These are phyloP conservation scores for Caenorhabditis panamensis DNA, from an alignment of 2,888 invertebrate genomes.

Conservation along the genomic window DNA sequence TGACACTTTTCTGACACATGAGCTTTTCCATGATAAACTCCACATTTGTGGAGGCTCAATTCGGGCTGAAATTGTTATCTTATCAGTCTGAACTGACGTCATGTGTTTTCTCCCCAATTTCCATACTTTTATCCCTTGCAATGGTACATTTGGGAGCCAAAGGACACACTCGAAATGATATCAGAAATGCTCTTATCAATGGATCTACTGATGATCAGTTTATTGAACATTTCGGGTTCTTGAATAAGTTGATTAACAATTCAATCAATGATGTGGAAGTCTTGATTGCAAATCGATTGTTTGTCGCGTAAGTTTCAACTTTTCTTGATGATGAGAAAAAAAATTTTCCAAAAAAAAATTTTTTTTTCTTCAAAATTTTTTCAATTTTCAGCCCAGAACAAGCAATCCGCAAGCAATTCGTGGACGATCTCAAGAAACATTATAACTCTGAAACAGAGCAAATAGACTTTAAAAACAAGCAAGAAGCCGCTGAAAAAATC, in stretches of 20 bases:
- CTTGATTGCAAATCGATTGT: conserved; percentile 50
- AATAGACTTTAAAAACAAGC: conserved; percentile 38
- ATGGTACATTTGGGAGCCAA: conserved; percentile 55
- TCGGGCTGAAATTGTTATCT: conserved; percentile 35
- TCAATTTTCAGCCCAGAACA: conserved; percentile 38
- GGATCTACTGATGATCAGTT: conserved; percentile 48
- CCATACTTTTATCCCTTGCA: conserved; percentile 42
- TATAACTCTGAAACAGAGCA: conserved; percentile 36
- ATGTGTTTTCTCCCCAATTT: conserved; percentile 54
- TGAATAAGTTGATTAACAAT: conserved; percentile 33
- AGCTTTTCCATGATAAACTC: conserved; percentile 52
- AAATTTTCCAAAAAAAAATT: no score
- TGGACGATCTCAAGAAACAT: conserved; percentile 24
- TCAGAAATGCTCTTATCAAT: conserved; percentile 26
- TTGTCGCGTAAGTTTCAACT: conserved; percentile 44
- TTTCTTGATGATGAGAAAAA: background rate
- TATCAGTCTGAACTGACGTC: conserved; percentile 10
- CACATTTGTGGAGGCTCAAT: conserved; percentile 39
- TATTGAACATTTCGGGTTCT: conserved; percentile 42
- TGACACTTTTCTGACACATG: background rate
- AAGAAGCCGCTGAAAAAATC: conserved; percentile 32
- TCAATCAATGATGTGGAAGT: conserved; percentile 49
- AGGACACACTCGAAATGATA: conserved; percentile 47
- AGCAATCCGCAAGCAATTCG: conserved; percentile 42
- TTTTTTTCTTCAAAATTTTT: background rate